These are phyloP conservation scores for Catocala nupta DNA, from an alignment of 2,888 invertebrate genomes.

Conservation along the genomic window DNA sequence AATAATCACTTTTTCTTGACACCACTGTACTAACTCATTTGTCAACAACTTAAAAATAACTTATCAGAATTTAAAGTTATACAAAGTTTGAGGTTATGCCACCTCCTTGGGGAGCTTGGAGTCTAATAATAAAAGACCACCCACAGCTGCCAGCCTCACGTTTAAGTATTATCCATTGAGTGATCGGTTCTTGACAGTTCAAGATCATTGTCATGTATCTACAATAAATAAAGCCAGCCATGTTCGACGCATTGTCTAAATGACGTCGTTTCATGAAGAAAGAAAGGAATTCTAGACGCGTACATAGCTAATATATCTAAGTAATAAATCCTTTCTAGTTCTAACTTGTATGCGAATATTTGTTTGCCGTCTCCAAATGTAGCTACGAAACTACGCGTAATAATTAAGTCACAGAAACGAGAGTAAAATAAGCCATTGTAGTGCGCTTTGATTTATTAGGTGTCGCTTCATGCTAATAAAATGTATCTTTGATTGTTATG, in stretches of 20 bases:
- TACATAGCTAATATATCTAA: too few species aligned
- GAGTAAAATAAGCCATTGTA: not conserved
- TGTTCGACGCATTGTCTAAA: too few species aligned
- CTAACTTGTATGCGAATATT: too few species aligned
- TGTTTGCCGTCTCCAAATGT: too few species aligned
- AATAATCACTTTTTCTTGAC: slow-evolving; percentile 20
- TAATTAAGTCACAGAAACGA: not conserved
- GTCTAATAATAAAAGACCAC: slow-evolving; percentile 24
- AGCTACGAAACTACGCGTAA: too few species aligned
- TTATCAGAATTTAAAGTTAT: slow-evolving; percentile 8
- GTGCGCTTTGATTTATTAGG: too few species aligned
- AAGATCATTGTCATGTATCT: not conserved
- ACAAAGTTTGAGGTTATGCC: slow-evolving; percentile 7
- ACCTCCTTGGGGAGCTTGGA: slow-evolving; percentile 12
- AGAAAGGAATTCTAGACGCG: too few species aligned
- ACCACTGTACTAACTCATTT: slow-evolving; percentile 9
- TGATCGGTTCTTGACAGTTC: not conserved
- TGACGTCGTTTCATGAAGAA: too few species aligned
- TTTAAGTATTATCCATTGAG: not conserved
- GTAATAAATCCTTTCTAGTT: too few species aligned
- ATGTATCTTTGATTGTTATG: too few species aligned
- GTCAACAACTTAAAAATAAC: slow-evolving; percentile 13
- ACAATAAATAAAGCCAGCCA: not conserved
- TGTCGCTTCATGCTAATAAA: too few species aligned
- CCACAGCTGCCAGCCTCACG: slow-evolving; percentile 12